These are phyloP conservation scores for Ceuthmochares aereus DNA, from an alignment of 2,113 vertebrate genomes.

Conservation along the genomic window DNA sequence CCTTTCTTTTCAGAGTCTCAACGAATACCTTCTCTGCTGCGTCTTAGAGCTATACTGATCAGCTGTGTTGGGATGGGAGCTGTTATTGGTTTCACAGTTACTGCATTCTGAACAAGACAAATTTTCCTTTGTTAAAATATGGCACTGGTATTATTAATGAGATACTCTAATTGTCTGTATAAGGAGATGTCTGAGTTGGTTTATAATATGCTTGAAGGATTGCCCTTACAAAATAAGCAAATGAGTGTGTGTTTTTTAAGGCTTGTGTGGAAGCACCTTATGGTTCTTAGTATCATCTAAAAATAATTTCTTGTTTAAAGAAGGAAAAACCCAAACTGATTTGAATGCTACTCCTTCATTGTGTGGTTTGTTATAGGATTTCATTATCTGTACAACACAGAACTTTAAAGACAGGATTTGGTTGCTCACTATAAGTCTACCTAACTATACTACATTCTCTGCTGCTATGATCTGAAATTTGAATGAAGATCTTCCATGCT, in stretches of 20 bases:
- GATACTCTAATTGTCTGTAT: neutral
- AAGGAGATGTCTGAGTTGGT: neutral
- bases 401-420: neutral
- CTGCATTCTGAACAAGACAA: neutral
- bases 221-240: neutral
- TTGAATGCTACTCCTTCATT: neutral
- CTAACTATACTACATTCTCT: neutral
- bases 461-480: neutral
- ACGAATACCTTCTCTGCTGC: neutral
- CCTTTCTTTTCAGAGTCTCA: conserved; percentile 12
- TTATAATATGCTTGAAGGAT: neutral
- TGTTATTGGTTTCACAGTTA: neutral
- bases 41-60: neutral
- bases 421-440: neutral
- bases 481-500: neutral
- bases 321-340: neutral
- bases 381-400: neutral
- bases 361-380: neutral
- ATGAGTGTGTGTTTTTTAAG: neutral
- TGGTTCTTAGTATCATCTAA: neutral
- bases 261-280: neutral
- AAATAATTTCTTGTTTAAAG: neutral
- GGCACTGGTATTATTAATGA: neutral
- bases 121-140: neutral
- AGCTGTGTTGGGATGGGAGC: neutral